Evolutionary conservation across 2,113 vertebrate species (phyloP).

Genomic region (Pterocles burchelli): DNA sequence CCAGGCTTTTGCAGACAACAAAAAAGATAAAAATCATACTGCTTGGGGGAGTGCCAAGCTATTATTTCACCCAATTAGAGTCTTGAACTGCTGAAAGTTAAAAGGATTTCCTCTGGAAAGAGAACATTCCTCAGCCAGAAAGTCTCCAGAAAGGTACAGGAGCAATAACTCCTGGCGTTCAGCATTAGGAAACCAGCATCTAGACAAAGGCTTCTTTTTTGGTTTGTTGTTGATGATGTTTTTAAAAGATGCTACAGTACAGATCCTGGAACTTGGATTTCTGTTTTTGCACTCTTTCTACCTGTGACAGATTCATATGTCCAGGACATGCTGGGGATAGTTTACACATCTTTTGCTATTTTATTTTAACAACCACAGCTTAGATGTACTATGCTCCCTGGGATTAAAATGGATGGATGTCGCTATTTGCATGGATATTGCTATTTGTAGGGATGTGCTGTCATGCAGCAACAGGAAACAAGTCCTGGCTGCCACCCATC

Average conservation of each 20-base stretch:
- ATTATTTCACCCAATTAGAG: slow-evolving; percentile 58
- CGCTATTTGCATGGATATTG: not conserved
- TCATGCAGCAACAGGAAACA: not conserved
- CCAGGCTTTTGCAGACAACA: slow-evolving; percentile 43
- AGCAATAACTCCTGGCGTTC: slow-evolving; percentile 51
- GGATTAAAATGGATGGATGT: not conserved
- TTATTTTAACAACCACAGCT: not conserved
- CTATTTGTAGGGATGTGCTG: accelerated
- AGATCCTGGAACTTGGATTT: not conserved
- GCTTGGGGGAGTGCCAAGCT: slow-evolving; percentile 51
- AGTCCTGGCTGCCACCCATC: accelerated
- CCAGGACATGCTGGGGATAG: not conserved
- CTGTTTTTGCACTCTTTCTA: not conserved
- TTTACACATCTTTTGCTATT: not conserved
- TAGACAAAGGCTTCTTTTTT: slow-evolving; percentile 29
- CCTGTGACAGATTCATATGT: not conserved
- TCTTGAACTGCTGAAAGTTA: slow-evolving; percentile 68
- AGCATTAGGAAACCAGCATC: not conserved
- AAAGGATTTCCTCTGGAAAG: slow-evolving; percentile 77
- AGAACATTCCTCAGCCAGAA: slow-evolving; percentile 66
- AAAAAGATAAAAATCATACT: slow-evolving; percentile 68
- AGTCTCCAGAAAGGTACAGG: slow-evolving; percentile 59
- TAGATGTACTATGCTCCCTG: not conserved
- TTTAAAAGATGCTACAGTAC: not conserved
- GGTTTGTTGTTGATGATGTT: not conserved